phyloP scores from a whole-genome alignment of 2,797 vertebrate species.

The Hyperoplus lanceolatus region DNA sequence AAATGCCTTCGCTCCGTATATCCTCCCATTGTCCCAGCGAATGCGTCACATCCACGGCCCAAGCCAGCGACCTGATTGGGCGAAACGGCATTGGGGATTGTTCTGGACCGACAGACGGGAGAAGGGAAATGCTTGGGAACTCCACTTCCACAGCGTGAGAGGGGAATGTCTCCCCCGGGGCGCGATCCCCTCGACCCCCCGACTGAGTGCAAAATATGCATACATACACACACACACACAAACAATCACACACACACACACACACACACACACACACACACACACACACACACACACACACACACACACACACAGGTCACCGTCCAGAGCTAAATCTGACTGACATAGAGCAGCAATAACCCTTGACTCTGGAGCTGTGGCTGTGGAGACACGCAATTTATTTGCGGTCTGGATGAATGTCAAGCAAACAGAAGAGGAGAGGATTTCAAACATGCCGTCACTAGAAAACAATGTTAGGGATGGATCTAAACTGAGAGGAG shows the following conservation, averaged over 20 bases:
- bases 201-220: constrained; percentile 93
- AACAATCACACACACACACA: too few relatives aligned
- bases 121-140: constrained; percentile 93
- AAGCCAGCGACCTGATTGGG: constrained; percentile 89
- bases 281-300: too few relatives aligned
- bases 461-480: constrained; percentile 35
- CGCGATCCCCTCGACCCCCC: constrained; percentile 88
- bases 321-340: constrained; percentile 82
- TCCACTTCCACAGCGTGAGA: constrained; percentile 94
- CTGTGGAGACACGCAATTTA: constrained; percentile 68
- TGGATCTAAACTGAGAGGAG: constrained; percentile 39
- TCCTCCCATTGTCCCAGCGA: constrained; percentile 97
- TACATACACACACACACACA: too few relatives aligned
- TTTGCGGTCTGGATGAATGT: constrained; percentile 74
- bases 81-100: constrained; percentile 88
- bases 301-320: constrained; percentile 85
- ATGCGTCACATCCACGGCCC: constrained; percentile 91
- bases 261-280: too few relatives aligned
- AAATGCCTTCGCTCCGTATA: constrained; percentile 86
- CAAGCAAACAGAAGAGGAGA: constrained; percentile 65
- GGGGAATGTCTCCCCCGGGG: constrained; percentile 93
- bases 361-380: constrained; percentile 73
- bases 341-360: constrained; percentile 80
- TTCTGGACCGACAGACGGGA: constrained; percentile 88
- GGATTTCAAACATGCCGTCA: constrained; percentile 57